phyloP scores from a whole-genome alignment of 2,888 invertebrate species.

The Notocelia uddmanniana region DNA sequence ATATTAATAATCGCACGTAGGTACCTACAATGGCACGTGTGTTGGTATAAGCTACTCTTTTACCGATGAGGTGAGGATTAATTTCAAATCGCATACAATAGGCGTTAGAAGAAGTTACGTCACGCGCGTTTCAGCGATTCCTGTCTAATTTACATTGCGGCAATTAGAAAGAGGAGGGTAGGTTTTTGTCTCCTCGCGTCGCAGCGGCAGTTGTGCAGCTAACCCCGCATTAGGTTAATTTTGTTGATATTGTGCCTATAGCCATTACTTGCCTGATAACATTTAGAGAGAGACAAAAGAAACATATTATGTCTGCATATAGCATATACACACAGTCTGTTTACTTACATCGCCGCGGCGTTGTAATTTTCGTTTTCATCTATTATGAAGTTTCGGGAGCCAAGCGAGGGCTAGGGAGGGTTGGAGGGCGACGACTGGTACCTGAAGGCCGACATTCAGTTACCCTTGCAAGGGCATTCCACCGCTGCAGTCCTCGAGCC shows the following conservation, averaged over 20 bases:
- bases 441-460: constrained; percentile 79
- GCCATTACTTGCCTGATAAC: too few species aligned
- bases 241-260: too few species aligned
- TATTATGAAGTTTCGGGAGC: constrained; percentile 59
- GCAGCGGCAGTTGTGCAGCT: too few species aligned
- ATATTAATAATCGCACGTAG: constrained; percentile 2
- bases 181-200: too few species aligned
- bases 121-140: too few species aligned
- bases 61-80: not conserved
- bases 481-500: constrained; percentile 76
- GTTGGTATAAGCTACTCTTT: not conserved
- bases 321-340: constrained; percentile 53
- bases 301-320: constrained; percentile 3
- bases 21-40: not conserved
- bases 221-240: too few species aligned
- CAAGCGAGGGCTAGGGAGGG: constrained; percentile 58
- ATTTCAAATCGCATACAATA: not conserved
- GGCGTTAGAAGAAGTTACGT: not conserved
- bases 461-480: constrained; percentile 82
- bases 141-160: too few species aligned
- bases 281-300: constrained; percentile 26
- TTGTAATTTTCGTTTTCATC: constrained; percentile 52
- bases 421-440: constrained; percentile 80
- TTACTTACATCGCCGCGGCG: constrained; percentile 69
- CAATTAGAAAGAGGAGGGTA: too few species aligned